Conservation (phyloP, 2,113 vertebrate species). For the Brachirus orientalis region DNA sequence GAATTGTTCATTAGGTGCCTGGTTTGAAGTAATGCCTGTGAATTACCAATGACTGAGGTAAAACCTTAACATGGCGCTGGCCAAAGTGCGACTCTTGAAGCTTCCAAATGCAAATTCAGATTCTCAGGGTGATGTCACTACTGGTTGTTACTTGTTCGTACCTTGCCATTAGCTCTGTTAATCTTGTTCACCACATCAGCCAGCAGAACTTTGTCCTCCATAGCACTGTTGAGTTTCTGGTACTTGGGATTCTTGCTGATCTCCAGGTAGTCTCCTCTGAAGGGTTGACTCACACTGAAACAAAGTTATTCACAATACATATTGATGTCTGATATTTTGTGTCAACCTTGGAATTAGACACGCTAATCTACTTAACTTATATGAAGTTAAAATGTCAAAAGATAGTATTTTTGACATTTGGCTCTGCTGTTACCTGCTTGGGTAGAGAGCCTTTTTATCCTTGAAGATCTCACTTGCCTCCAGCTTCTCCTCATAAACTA, state of each 20-base stretch:
- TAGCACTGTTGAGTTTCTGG: conserved; percentile 90
- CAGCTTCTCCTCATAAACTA: conserved; percentile 95
- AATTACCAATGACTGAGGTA: background rate
- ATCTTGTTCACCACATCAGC: conserved; percentile 97
- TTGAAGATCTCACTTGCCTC: conserved; percentile 98
- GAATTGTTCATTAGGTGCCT: too few species aligned
- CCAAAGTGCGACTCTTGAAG: too few species aligned
- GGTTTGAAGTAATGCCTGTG: too few species aligned
- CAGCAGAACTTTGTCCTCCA: conserved; percentile 96
- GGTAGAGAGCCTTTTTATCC: conserved; percentile 96
- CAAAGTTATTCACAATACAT: too few species aligned
- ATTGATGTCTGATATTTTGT: too few species aligned
- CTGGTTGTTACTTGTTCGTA: conserved; percentile 41
- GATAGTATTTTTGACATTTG: too few species aligned
- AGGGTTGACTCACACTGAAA: conserved; percentile 92
- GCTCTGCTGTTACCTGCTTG: conserved; percentile 83
- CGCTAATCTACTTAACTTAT: background rate
- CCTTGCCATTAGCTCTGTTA: conserved; percentile 97
- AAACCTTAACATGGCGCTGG: too few species aligned
- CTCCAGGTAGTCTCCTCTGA: conserved; percentile 97
- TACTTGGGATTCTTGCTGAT: conserved; percentile 97
- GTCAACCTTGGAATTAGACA: conserved; percentile 17
- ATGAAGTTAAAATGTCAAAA: background rate
- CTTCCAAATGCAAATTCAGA: too few species aligned
- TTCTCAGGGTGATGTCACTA: background rate